These are phyloP conservation scores for Synergus laeviventris DNA, from an alignment of 2,888 invertebrate genomes.

Conservation along the genomic window DNA sequence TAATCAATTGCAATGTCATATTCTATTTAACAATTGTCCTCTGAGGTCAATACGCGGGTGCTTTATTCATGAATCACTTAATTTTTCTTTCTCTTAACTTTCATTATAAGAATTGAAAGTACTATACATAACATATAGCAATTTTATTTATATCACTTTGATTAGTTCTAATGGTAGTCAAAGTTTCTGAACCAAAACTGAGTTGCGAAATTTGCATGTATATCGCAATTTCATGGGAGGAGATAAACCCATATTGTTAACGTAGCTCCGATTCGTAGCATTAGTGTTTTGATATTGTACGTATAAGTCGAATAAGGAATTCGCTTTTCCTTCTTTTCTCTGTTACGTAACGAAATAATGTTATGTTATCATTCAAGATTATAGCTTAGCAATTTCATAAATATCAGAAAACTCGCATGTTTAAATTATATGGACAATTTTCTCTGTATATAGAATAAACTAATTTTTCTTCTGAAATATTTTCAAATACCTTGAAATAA, in stretches of 20 bases:
- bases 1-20: slow-evolving; percentile 35
- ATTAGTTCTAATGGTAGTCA: slow-evolving; percentile 59
- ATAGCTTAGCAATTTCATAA: background rate
- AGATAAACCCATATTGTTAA: slow-evolving; percentile 30
- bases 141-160: background rate
- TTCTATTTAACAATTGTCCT: slow-evolving; percentile 24
- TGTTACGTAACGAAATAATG: background rate
- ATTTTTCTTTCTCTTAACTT: slow-evolving; percentile 9
- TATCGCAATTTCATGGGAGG: slow-evolving; percentile 59
- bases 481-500: too few relatives aligned
- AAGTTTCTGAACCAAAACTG: slow-evolving; percentile 58
- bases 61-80: slow-evolving; percentile 27
- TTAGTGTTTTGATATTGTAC: slow-evolving; percentile 15
- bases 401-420: background rate
- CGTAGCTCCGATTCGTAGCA: slow-evolving; percentile 6
- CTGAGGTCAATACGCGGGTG: slow-evolving; percentile 6
- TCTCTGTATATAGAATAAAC: too few relatives aligned
- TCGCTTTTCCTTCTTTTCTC: background rate
- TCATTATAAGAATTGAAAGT: background rate
- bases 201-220: slow-evolving; percentile 61
- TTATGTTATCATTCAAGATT: background rate
- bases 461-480: background rate
- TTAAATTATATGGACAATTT: background rate
- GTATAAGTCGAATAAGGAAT: background rate
- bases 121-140: too few relatives aligned